Conservation (phyloP, 30 jellyfish, hydroid and myxozoan species). For the Phacellophora camtschatica region DNA sequence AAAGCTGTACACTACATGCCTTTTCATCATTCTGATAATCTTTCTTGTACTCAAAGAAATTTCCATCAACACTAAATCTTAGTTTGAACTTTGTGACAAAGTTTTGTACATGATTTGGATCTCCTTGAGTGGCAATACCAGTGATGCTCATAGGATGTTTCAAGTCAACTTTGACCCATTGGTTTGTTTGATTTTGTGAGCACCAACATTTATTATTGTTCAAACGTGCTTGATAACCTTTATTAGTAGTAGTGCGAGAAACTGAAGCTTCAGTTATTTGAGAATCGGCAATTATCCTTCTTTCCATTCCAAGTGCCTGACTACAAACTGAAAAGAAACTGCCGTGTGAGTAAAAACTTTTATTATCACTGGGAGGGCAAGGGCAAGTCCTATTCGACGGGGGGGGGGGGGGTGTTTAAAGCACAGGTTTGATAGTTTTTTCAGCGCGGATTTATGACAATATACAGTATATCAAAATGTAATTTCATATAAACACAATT, state of each 20-base stretch:
- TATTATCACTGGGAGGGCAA: too few species aligned
- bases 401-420: too few species aligned
- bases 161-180: slow-evolving; percentile 59
- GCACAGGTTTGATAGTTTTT: too few species aligned
- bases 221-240: slow-evolving; percentile 56
- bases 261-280: slow-evolving; percentile 43
- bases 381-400: too few species aligned
- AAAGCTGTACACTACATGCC: neutral
- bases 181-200: neutral
- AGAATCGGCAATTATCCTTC: slow-evolving; percentile 26
- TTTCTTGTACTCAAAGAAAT: neutral
- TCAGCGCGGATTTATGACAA: too few species aligned
- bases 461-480: too few species aligned
- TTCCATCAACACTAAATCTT: slow-evolving; percentile 45
- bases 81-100: slow-evolving; percentile 37
- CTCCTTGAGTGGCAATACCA: slow-evolving; percentile 71
- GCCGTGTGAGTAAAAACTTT: too few species aligned
- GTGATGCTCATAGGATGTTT: slow-evolving; percentile 34
- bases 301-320: slow-evolving; percentile 67
- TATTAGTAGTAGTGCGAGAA: neutral
- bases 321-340: slow-evolving; percentile 46
- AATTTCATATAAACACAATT: too few species aligned
- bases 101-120: slow-evolving; percentile 19
- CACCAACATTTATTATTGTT: slow-evolving; percentile 44
- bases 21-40: neutral